phyloP scores from a whole-genome alignment of 1,140 invertebrate species.

The Olivierus martensii region DNA sequence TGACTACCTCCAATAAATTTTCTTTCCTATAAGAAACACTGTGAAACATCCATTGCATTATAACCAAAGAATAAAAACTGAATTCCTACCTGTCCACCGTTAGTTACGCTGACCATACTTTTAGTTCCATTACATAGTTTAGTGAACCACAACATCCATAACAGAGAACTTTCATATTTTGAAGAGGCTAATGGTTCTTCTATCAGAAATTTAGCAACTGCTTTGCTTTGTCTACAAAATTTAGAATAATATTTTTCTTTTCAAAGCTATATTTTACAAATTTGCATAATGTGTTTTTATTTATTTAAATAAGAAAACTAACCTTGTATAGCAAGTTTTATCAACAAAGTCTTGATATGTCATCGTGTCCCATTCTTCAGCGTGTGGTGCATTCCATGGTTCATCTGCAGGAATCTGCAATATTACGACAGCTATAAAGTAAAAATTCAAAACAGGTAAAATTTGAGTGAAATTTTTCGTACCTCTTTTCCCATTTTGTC shows the following conservation, averaged over 20 bases:
- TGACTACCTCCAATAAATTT: slow-evolving; percentile 31
- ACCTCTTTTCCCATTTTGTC: slow-evolving; percentile 24
- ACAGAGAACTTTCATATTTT: slow-evolving; percentile 26
- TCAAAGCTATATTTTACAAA: too few relatives aligned
- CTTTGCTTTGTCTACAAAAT: too few relatives aligned
- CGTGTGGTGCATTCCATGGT: slow-evolving; percentile 31
- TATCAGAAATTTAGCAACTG: too few relatives aligned
- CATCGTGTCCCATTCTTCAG: slow-evolving; percentile 31
- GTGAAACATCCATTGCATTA: not conserved
- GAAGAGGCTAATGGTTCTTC: too few relatives aligned
- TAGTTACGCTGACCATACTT: slow-evolving; percentile 26
- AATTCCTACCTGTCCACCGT: slow-evolving; percentile 20
- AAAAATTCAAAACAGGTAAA: too few relatives aligned
- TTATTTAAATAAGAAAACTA: slow-evolving; percentile 8
- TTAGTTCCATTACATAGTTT: slow-evolving; percentile 25
- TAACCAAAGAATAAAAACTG: not conserved
- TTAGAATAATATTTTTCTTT: too few relatives aligned
- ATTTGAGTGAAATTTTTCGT: too few relatives aligned
- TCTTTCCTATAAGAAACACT: slow-evolving; percentile 23
- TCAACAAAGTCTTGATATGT: slow-evolving; percentile 29
- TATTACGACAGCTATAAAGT: too few relatives aligned
- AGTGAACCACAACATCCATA: slow-evolving; percentile 32
- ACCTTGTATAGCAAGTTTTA: slow-evolving; percentile 28
- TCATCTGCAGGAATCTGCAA: slow-evolving; percentile 28
- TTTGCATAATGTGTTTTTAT: too few relatives aligned